Conservation (phyloP, 92 coral and sea anemone species). For the Epizoanthus fatuus region DNA sequence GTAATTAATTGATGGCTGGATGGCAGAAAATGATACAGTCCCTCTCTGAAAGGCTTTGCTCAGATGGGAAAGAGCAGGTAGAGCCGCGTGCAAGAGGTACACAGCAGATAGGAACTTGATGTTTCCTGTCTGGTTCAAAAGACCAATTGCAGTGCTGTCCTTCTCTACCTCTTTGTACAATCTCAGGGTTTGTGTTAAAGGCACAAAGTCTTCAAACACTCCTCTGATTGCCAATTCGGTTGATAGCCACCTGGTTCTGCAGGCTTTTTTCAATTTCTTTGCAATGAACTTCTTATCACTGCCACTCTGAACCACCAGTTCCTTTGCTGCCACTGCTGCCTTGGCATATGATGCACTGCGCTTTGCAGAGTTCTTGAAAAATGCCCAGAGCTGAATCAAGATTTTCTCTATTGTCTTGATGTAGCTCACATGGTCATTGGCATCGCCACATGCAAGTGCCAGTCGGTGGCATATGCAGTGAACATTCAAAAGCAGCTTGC, state of each 20-base stretch:
- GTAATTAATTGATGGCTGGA: constrained; percentile 65
- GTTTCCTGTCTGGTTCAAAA: constrained; percentile 57
- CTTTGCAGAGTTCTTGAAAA: constrained; percentile 77
- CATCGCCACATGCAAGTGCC: constrained; percentile 79
- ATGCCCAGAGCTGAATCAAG: constrained; percentile 72
- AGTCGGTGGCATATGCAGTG: constrained; percentile 74
- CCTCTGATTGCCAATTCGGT: constrained; percentile 70
- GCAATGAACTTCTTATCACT: constrained; percentile 54
- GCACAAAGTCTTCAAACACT: constrained; percentile 79
- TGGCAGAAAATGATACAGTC: constrained; percentile 73
- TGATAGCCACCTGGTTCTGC: constrained; percentile 77
- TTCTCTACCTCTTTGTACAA: constrained; percentile 60
- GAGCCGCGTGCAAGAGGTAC: constrained; percentile 59
- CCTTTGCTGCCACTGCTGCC: constrained; percentile 66
- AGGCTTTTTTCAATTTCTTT: constrained; percentile 71
- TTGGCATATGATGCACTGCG: constrained; percentile 74
- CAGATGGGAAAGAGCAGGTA: constrained; percentile 73
- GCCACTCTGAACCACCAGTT: constrained; percentile 32
- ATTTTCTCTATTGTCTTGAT: constrained; percentile 67
- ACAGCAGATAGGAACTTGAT: constrained; percentile 73
- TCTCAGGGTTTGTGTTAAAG: constrained; percentile 73
- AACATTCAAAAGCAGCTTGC: constrained; percentile 54
- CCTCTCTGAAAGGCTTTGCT: constrained; percentile 75
- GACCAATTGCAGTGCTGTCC: constrained; percentile 72
- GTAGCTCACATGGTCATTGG: constrained; percentile 60